Percentiles rank a stretch among this genome's conserved stretches.
Conservation (phyloP, 2,888 invertebrate genomes). For the Apomyelois bistriatella region DNA sequence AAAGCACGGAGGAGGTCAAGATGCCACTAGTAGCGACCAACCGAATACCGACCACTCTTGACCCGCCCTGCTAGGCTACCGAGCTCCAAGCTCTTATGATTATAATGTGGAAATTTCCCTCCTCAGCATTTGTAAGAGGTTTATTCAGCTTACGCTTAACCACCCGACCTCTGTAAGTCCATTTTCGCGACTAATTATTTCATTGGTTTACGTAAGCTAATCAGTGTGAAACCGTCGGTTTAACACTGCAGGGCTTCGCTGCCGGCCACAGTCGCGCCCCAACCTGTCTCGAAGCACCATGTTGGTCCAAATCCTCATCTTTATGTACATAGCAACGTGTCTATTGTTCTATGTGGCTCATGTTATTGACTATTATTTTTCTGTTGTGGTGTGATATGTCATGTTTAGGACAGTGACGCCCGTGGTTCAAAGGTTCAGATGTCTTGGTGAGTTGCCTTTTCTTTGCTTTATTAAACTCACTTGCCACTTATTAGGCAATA, state of each 20-base stretch:
- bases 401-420: not conserved
- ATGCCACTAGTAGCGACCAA: no score
- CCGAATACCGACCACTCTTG: no score
- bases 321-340: conserved; percentile 74
- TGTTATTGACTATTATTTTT: conserved; percentile 68
- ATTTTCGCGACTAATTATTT: conserved; percentile 10
- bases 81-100: no score
- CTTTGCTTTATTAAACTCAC: not conserved
- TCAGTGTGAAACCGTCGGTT: conserved; percentile 12
- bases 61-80: no score
- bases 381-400: not conserved
- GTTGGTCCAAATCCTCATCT: conserved; percentile 74
- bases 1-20: no score
- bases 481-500: no score
- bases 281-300: conserved; percentile 39
- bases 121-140: no score
- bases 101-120: no score
- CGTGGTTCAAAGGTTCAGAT: not conserved
- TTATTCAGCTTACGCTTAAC: conserved; percentile 2
- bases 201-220: not conserved
- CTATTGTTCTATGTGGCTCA: conserved; percentile 71
- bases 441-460: not conserved
- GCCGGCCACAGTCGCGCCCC: conserved; percentile 29
- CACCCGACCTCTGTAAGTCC: conserved; percentile 1
- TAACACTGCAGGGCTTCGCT: conserved; percentile 35